These are phyloP conservation scores for Panzeria rudis DNA, from an alignment of 2,888 invertebrate genomes.

Conservation along the genomic window DNA sequence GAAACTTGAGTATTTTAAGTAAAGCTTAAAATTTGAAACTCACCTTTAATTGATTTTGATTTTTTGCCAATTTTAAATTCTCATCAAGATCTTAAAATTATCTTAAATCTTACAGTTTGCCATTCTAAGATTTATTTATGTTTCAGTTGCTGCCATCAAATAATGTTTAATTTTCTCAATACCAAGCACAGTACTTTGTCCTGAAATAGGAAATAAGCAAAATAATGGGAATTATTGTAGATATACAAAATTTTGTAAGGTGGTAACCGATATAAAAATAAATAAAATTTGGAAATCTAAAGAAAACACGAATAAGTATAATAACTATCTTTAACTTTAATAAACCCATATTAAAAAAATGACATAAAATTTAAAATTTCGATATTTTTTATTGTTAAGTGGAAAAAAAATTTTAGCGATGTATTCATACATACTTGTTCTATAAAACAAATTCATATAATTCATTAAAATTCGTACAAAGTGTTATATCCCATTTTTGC, in stretches of 20 bases:
- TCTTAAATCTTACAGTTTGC: not conserved
- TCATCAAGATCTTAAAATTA: conserved; percentile 27
- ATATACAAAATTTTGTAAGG: not conserved
- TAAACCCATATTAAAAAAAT: too few relatives aligned
- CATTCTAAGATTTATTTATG: conserved; percentile 7
- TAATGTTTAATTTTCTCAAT: not conserved
- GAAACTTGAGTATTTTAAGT: conserved; percentile 23
- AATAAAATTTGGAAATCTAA: too few relatives aligned
- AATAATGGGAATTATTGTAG: not conserved
- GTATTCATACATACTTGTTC: too few relatives aligned
- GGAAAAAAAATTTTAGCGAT: too few relatives aligned
- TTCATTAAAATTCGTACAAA: too few relatives aligned
- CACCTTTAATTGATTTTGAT: conserved; percentile 7
- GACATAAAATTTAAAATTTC: too few relatives aligned
- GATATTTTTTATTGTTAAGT: too few relatives aligned
- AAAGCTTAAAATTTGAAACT: not conserved
- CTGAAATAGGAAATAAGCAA: not conserved
- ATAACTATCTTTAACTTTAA: too few relatives aligned
- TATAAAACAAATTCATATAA: too few relatives aligned
- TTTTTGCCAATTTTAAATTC: not conserved
- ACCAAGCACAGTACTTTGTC: not conserved
- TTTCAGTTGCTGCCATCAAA: not conserved
- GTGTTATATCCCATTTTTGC: too few relatives aligned
- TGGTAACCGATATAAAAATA: not conserved
- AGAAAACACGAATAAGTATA: too few relatives aligned